Evolutionary conservation across 2,888 invertebrate genomes (phyloP), one percentile per base, ranked within the genome.

Genomic region (Trichogramma dendrolimi): DNA sequence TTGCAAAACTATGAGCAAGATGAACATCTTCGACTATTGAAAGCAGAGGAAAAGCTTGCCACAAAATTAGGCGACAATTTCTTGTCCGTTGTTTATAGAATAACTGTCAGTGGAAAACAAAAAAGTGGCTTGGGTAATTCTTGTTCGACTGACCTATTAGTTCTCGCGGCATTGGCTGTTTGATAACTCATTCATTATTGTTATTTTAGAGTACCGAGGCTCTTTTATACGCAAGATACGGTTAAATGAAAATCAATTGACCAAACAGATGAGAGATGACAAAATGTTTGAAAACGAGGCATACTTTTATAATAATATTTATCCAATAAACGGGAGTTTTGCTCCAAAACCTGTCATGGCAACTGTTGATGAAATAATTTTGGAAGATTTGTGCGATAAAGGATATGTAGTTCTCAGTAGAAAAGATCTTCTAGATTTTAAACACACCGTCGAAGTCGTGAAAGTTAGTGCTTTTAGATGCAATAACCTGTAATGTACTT

Each of bases 61-160:
- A 64, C 65, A 6, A 70, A 71, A 49, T 41, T 65, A 8, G 73
- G 73, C 7, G 72, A 73, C 43, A 73, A 73, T 58, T 74, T 71
- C 60, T 67, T 73, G 69, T 71, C 72, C 0, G 50, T 69, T 7
- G 70, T 73, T 0, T 61, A 70, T 46, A 69, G 71, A 54, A 70
- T 68, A 4, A 67, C 60, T 58, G 56, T 74, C 10, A 64, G 46
- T 6, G 73, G 73, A 40, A 63, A 57, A 51, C 67, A 62, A 39
- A 69, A 69, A 62, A 65, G 70, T 61, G 69, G 68, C 40, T 54
- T 53, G 58, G 58, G 72, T 72, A 62, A 70, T 69, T 70, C 67
- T 48, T 48, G 14, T 14, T 14, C 2, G 2, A 14, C 2, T 14
- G 14, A 14, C 2, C 14, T 14, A 8, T 53, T 5, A 53, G 42